These are phyloP conservation scores for Zeus faber DNA, from an alignment of 2,113 vertebrate species.

Conservation along the genomic window DNA sequence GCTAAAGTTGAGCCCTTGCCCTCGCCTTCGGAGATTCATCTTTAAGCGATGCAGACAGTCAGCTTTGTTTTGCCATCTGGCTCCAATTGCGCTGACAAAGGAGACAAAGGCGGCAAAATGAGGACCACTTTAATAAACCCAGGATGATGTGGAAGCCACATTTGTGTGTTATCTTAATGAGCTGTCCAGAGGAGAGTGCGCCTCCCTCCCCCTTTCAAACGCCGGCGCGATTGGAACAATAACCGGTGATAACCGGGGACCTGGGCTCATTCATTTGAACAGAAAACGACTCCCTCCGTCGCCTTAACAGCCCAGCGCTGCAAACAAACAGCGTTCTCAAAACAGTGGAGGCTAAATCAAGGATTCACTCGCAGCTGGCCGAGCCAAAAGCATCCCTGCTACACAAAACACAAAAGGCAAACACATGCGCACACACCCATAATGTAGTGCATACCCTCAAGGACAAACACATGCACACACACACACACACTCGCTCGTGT, in stretches of 20 bases:
- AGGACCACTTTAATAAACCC: slow-evolving; percentile 70
- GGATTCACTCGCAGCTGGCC: slow-evolving; percentile 37
- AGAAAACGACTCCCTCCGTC: slow-evolving; percentile 48
- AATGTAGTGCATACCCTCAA: slow-evolving; percentile 22
- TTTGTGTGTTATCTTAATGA: slow-evolving; percentile 75
- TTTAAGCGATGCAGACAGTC: slow-evolving; percentile 62
- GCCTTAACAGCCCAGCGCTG: slow-evolving; percentile 44
- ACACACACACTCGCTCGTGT: slow-evolving; percentile 10
- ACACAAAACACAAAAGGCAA: slow-evolving; percentile 4
- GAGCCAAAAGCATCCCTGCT: slow-evolving; percentile 18
- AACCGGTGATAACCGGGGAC: slow-evolving; percentile 66
- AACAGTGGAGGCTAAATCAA: slow-evolving; percentile 48
- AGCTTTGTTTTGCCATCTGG: slow-evolving; percentile 77
- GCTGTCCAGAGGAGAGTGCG: slow-evolving; percentile 64
- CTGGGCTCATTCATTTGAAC: slow-evolving; percentile 53
- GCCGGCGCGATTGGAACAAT: slow-evolving; percentile 67
- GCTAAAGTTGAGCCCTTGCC: slow-evolving; percentile 61
- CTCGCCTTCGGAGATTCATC: slow-evolving; percentile 58
- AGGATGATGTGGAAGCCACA: slow-evolving; percentile 61
- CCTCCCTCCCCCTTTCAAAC: slow-evolving; percentile 62
- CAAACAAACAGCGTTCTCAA: slow-evolving; percentile 54
- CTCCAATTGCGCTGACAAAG: slow-evolving; percentile 73
- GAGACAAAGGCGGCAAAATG: slow-evolving; percentile 71
- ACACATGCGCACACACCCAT: slow-evolving; percentile 12
- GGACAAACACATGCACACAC: slow-evolving; percentile 3